Percentiles rank a stretch among this genome's conserved stretches.
phyloP scores from a whole-genome alignment of 2,797 vertebrate genomes.

The Gymnodraco acuticeps region DNA sequence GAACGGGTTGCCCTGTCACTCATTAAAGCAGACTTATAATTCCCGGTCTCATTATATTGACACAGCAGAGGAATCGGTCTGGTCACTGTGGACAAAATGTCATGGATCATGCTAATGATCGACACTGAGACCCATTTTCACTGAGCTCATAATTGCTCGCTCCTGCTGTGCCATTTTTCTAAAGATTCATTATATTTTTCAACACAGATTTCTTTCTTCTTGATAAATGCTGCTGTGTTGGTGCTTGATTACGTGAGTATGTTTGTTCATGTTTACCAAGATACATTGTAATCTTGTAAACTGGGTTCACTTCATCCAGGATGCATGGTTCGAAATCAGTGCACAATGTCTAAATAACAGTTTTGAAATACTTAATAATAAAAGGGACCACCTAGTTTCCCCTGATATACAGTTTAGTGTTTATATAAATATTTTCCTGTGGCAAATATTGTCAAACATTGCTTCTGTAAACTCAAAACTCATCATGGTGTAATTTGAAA shows the following conservation, averaged over 20 bases:
- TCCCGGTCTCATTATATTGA: constrained; percentile 63
- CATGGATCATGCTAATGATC: constrained; percentile 67
- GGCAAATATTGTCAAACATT: neutral
- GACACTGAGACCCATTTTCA: constrained; percentile 48
- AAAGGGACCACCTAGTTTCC: neutral
- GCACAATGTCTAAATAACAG: constrained; percentile 4
- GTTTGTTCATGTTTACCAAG: constrained; percentile 34
- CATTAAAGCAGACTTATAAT: constrained; percentile 62
- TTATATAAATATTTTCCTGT: neutral
- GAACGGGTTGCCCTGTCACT: constrained; percentile 55
- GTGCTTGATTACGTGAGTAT: constrained; percentile 19
- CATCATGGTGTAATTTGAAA: neutral
- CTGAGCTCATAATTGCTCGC: constrained; percentile 62
- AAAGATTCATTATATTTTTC: constrained; percentile 43
- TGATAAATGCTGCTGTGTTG: constrained; percentile 13
- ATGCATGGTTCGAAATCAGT: neutral
- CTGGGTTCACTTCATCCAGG: constrained; percentile 2
- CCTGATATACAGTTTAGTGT: constrained; percentile 12
- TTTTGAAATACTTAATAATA: constrained; percentile 4
- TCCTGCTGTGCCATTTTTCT: constrained; percentile 59
- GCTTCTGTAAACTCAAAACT: neutral
- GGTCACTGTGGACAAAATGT: constrained; percentile 64
- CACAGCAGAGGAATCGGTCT: constrained; percentile 34
- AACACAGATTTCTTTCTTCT: constrained; percentile 4
- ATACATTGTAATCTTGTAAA: neutral